phyloP scores from a whole-genome alignment of 2,113 vertebrate genomes.

The Sclerurus mexicanus region DNA sequence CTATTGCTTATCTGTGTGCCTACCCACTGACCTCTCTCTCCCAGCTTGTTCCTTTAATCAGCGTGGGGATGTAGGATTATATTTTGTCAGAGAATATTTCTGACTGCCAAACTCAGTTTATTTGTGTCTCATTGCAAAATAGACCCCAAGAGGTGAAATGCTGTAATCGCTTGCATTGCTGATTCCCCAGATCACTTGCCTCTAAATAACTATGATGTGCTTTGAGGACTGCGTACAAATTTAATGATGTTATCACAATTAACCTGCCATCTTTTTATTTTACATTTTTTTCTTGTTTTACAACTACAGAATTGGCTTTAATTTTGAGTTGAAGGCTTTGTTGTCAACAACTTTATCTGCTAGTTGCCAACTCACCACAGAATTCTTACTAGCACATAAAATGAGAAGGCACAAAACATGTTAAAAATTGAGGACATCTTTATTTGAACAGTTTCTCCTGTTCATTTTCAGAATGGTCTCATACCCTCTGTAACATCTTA shows the following conservation, averaged over 20 bases:
- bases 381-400: slow-evolving; percentile 12
- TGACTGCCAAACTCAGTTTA: slow-evolving; percentile 56
- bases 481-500: not conserved
- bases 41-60: slow-evolving; percentile 38
- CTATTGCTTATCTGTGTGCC: not conserved
- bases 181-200: slow-evolving; percentile 34
- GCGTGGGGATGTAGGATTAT: slow-evolving; percentile 24
- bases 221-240: slow-evolving; percentile 10
- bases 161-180: slow-evolving; percentile 33
- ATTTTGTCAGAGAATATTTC: slow-evolving; percentile 47
- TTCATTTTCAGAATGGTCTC: not conserved
- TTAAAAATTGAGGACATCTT: not conserved
- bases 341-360: slow-evolving; percentile 31
- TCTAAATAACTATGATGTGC: slow-evolving; percentile 45
- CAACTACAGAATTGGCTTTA: not conserved
- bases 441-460: not conserved
- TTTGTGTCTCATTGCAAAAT: slow-evolving; percentile 36
- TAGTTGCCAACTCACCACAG: slow-evolving; percentile 3
- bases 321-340: slow-evolving; percentile 10
- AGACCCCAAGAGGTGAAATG: slow-evolving; percentile 53
- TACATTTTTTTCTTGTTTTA: not conserved
- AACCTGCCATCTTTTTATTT: slow-evolving; percentile 46
- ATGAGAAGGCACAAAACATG: not conserved
- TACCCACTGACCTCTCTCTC: slow-evolving; percentile 41
- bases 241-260: slow-evolving; percentile 58